Conservation (phyloP, 2,888 invertebrate species). For the Masnerella sp. region DNA sequence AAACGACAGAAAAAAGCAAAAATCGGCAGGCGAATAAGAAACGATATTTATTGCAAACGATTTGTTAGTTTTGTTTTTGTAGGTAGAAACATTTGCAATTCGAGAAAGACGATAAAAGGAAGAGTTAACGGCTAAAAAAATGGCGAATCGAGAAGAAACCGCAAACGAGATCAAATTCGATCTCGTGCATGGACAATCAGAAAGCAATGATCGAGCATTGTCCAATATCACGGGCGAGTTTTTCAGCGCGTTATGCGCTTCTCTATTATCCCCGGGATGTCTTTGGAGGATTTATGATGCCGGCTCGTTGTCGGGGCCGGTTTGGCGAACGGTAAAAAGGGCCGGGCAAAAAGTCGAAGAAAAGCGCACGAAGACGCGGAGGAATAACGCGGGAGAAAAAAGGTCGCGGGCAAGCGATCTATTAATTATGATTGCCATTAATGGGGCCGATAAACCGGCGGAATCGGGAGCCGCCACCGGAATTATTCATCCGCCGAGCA, state of each 20-base stretch:
- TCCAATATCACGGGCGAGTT: slow-evolving; percentile 18
- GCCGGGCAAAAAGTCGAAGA: neutral
- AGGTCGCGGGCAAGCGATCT: slow-evolving; percentile 51
- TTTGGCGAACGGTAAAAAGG: slow-evolving; percentile 22
- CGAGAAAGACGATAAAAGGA: too few relatives aligned
- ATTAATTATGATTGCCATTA: slow-evolving; percentile 61
- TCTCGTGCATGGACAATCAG: slow-evolving; percentile 6
- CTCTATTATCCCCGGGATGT: slow-evolving; percentile 56
- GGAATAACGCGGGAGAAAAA: slow-evolving; percentile 16
- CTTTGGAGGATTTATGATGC: slow-evolving; percentile 56
- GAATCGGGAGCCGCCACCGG: slow-evolving; percentile 60
- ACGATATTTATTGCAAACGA: too few relatives aligned
- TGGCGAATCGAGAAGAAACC: too few relatives aligned
- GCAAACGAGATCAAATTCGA: neutral
- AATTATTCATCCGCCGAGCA: slow-evolving; percentile 57
- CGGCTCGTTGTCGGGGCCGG: slow-evolving; percentile 48
- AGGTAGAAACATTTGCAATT: too few relatives aligned
- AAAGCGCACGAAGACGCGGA: neutral
- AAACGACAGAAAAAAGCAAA: too few relatives aligned
- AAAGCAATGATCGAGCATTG: slow-evolving; percentile 19
- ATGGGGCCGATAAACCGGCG: slow-evolving; percentile 60
- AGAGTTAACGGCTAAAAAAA: too few relatives aligned
- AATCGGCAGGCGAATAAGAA: too few relatives aligned
- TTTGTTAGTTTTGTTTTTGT: too few relatives aligned
- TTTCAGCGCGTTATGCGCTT: slow-evolving; percentile 30